Conservation (phyloP, 2,113 vertebrate species). For the Dasypus novemcinctus region DNA sequence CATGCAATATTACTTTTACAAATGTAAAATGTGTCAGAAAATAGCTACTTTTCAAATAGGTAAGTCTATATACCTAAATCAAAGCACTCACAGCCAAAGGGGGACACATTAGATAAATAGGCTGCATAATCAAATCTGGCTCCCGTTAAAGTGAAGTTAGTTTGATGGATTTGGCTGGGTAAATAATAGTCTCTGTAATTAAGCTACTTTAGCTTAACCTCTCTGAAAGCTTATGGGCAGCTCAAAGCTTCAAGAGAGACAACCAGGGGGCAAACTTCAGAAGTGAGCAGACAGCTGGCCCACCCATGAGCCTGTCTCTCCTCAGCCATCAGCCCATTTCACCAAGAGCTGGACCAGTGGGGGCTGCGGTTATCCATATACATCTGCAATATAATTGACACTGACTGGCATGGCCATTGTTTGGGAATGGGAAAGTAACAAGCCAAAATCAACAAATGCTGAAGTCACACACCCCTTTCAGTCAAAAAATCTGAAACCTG, state of each 20-base stretch:
- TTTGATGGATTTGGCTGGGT: slow-evolving; percentile 83
- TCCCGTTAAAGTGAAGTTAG: slow-evolving; percentile 85
- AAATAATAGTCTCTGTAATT: slow-evolving; percentile 85
- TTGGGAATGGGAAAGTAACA: slow-evolving; percentile 20
- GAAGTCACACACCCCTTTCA: not conserved
- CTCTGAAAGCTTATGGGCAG: slow-evolving; percentile 80
- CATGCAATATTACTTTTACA: slow-evolving; percentile 81
- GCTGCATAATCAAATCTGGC: slow-evolving; percentile 85
- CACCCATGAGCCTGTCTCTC: slow-evolving; percentile 65
- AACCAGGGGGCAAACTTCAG: slow-evolving; percentile 78
- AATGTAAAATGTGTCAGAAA: slow-evolving; percentile 85
- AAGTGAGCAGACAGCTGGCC: slow-evolving; percentile 69
- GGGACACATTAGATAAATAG: slow-evolving; percentile 83
- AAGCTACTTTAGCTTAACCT: slow-evolving; percentile 79
- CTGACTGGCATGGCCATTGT: slow-evolving; percentile 59
- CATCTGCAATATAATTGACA: slow-evolving; percentile 54
- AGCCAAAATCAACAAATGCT: not conserved
- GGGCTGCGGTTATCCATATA: slow-evolving; percentile 59
- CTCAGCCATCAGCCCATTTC: slow-evolving; percentile 11
- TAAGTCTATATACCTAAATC: slow-evolving; percentile 80
- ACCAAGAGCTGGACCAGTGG: slow-evolving; percentile 70
- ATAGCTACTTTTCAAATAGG: slow-evolving; percentile 79
- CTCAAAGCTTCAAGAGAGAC: slow-evolving; percentile 79
- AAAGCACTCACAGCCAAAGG: slow-evolving; percentile 79
- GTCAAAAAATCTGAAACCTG: not conserved